Evolutionary conservation across 2,888 invertebrate species (phyloP), one percentile per base, ranked within the genome.

Genomic region (Venusia cambrica): DNA sequence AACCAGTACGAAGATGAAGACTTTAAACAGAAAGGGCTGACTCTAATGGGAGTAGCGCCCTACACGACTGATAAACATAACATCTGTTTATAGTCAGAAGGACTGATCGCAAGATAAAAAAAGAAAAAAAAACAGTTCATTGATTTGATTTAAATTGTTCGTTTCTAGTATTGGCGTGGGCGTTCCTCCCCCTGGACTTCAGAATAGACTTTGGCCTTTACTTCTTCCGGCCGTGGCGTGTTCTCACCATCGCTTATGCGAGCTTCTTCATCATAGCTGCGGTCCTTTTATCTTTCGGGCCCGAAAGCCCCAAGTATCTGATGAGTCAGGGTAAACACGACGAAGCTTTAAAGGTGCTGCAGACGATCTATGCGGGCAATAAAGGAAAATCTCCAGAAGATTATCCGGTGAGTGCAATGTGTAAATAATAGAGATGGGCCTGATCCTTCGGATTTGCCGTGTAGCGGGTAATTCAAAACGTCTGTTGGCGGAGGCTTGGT

Each of bases 251-350:
- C 0, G 39, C 91, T 0, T 89, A 93, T 48, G 88, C 91, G 0
- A 28, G 90, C 1, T 83, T 92, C 2, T 90, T 92, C 48, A 45
- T 93, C 1, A 31, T 92, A 3, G 60, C 68, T 7, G 90, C 92
- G 0, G 67, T 90, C 0, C 29, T 91, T 0, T 73, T 91, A 38
- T 67, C 89, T 0, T 75, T 85, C 1, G 83, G 83, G 1, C 95
- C 95, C 0, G 95, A 96, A 66, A 95, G 94, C 53, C 95, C 96
- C 0, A 94, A 94, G 62, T 96, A 91, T 64, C 79, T 92, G 12
- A 75, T 93, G 5, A 88, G 92, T 0, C 91, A 91, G 52, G 92
- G 92, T 0, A 84, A 83, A 48, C 68, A 85, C 2, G 88, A 90
- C 0, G 89, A 90, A 47, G 92, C 94, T 0, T 57, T 94, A n/a